These are phyloP conservation scores for Stenurella melanura DNA, from an alignment of 2,888 invertebrate genomes.

Conservation along the genomic window DNA sequence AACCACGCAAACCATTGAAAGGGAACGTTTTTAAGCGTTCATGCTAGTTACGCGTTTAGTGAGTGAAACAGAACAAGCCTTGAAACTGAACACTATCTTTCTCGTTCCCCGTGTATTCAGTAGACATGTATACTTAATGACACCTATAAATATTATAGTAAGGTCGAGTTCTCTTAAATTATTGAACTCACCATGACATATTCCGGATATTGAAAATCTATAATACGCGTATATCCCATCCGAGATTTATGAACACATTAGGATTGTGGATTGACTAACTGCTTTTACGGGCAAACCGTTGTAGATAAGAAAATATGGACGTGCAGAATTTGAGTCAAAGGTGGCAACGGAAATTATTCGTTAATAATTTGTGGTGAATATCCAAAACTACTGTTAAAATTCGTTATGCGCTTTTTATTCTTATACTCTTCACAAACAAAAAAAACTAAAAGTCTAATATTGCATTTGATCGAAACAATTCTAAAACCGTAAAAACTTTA, in stretches of 20 bases:
- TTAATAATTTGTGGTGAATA: too few species aligned
- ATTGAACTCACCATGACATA: neutral
- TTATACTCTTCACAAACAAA: too few species aligned
- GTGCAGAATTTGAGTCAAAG: neutral
- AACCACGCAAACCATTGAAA: too few species aligned
- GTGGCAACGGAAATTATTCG: neutral
- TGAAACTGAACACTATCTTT: neutral
- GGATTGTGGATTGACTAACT: neutral
- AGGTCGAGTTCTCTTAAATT: neutral
- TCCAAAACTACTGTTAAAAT: too few species aligned
- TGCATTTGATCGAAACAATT: too few species aligned
- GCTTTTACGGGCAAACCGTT: neutral
- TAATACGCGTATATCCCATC: neutral
- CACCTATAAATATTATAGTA: conserved; percentile 7
- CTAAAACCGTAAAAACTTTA: too few species aligned
- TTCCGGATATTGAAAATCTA: neutral
- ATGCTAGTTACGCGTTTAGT: too few species aligned
- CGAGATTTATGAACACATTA: conserved; percentile 7
- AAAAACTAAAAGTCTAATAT: too few species aligned
- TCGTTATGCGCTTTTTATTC: too few species aligned
- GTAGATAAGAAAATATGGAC: neutral
- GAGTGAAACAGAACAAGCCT: neutral
- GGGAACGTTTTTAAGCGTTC: too few species aligned
- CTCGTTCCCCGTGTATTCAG: neutral
- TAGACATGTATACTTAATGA: neutral